Evolutionary conservation across 2,113 vertebrate species (phyloP), one percentile per base, ranked within the genome.

Genomic region (Seriola aureovittata): DNA sequence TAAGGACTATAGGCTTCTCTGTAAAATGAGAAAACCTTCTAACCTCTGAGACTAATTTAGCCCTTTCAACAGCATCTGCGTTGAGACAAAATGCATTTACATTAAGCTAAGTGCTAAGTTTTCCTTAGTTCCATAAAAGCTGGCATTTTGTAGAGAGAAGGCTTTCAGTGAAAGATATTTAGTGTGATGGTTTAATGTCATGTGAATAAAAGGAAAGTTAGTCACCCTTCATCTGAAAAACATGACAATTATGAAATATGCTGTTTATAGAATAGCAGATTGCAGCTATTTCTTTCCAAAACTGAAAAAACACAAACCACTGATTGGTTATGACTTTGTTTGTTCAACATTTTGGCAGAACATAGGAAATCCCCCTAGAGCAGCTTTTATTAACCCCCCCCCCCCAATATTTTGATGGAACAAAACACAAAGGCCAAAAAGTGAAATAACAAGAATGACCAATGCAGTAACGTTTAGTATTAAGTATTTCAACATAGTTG

Each of bases 351-450:
- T 82, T 78, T 40, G 29, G 42, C 23, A 71, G 54, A 71, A 76
- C 16, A 60, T 8, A 40, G 2, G 1, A 80, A 81, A 68, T 21
- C 29, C 29, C 23, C 23, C 36, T 32, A 32, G 19, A 46, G 70
- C 60, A 29, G 25, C 36, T 57, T 62, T 71, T 50, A 40, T 46
- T 76, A 50, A 71, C 67, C 58, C 48, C 59, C 66, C 52, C 46
- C 55, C 63, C 38, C 32, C 71, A 77, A 80, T 74, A 73, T 88
- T 75, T 86, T 46, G 64, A 29, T 50, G 1, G 50, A 84, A 82
- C 50, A 25, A 76, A 83, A n/a, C 48, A 71, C 19, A 79, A 81
- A 70, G 72, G 70, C 78, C 75, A 71, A 58, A 58, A 81, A 55
- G 38, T 38, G 10, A 62, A 58, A 55, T 7, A 42, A 71, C 36